Base-by-base conservation (phyloP, 2,888 invertebrate species). In the Morpho deidamia region DNA sequence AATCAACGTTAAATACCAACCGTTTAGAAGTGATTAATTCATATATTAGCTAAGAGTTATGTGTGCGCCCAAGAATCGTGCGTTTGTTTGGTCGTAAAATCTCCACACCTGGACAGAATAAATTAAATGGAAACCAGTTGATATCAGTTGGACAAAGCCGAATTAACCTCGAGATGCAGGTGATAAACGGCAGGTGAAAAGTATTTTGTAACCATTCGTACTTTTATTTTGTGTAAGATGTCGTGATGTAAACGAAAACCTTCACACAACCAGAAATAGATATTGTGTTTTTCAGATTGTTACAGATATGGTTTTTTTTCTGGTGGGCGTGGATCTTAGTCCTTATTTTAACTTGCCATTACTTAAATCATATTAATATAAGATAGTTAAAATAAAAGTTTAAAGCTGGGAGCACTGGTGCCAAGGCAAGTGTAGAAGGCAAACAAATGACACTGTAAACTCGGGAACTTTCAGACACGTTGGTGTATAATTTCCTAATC, bases 1-100 rank as follows among this genome's bases (percentile, higher is more conserved):
- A 63, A 67, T 63, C 62, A 53, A 63, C 59, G 51, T 61, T 62
- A 63, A 64, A 66, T 63, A 62, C 53, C 61, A 54, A 58, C 53
- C 60, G 61, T 60, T 65, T 67, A 58, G 52, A 48, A 33, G 58
- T 66, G 67, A 70, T 69, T 65, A 65, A 70, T 66, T 62, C 62
- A 59, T 41, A 61, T 64, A 65, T 66, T 68, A 65, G 56, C 33
- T 44, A 51, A 58, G 56, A 61, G 53, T 59, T 61, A 61, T 55
- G 44, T 43, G 52, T 37, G 8, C 38, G 39, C 23, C 44, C 40
- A 5, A 40, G 47, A 14, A 10, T 32, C 11, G 52, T 43, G 11
- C 42, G 44, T 46, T 40, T 38, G 34, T 47, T 47, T 41, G 12
- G 32, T 54, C 44, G 37, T 57, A 43, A 56, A 55, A 46, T 51